Percentiles rank a stretch among this genome's conserved stretches.
phyloP scores from a whole-genome alignment of 2,797 vertebrate species.

The Discoglossus pictus region DNA sequence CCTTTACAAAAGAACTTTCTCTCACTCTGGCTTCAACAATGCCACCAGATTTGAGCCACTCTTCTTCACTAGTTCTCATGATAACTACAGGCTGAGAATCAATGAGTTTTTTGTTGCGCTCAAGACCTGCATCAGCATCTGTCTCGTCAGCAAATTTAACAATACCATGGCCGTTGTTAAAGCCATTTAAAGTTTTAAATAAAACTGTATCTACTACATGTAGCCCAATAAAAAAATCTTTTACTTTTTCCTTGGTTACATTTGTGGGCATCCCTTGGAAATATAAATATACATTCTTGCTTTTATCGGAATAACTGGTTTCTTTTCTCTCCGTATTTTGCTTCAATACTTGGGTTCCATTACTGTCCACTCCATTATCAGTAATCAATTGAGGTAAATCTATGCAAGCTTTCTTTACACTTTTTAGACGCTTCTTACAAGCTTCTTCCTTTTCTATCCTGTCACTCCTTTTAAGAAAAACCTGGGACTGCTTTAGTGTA shows the following conservation, averaged over 20 bases:
- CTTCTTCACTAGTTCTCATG: conserved; percentile 69
- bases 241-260: conserved; percentile 81
- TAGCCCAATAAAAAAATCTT: conserved; percentile 83
- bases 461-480: too few relatives aligned
- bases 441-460: too few relatives aligned
- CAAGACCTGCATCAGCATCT: conserved; percentile 82
- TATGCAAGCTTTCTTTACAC: too few relatives aligned
- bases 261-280: conserved; percentile 88
- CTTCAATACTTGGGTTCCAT: conserved; percentile 55
- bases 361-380: too few relatives aligned
- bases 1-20: too few relatives aligned
- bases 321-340: too few relatives aligned
- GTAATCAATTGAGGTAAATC: too few relatives aligned
- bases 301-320: too few relatives aligned
- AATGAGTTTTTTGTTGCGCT: conserved; percentile 83
- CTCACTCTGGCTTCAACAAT: too few relatives aligned
- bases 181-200: conserved; percentile 70
- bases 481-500: conserved; percentile 79
- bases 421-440: too few relatives aligned
- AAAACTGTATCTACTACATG: conserved; percentile 78
- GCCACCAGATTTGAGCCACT: conserved; percentile 78
- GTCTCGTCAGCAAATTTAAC: conserved; percentile 81
- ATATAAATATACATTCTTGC: conserved; percentile 75
- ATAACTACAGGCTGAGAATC: conserved; percentile 86
- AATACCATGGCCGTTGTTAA: conserved; percentile 82